Evolutionary conservation across 2,888 invertebrate species (phyloP).

Genomic region (Rhingia rostrata): DNA sequence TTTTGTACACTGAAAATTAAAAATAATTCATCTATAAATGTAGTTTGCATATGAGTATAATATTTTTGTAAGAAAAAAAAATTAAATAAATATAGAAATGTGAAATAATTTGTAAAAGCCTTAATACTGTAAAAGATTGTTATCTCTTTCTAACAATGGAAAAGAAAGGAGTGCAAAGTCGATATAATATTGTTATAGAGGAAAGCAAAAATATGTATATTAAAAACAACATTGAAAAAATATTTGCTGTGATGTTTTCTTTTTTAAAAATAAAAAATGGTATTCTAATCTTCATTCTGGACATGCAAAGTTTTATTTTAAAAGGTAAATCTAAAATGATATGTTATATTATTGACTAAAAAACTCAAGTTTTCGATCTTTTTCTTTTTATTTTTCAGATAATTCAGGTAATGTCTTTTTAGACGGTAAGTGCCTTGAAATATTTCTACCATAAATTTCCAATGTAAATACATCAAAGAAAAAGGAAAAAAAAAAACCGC

Average conservation of each 20-base stretch:
- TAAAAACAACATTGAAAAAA: constrained; percentile 75
- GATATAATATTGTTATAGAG: constrained; percentile 77
- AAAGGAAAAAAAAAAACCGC: constrained; percentile 30
- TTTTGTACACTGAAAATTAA: constrained; percentile 69
- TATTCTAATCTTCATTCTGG: neutral
- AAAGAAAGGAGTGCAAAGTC: constrained; percentile 60
- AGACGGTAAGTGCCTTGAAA: constrained; percentile 39
- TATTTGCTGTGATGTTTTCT: constrained; percentile 48
- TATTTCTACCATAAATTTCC: constrained; percentile 51
- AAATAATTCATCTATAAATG: constrained; percentile 48
- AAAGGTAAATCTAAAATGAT: constrained; percentile 33
- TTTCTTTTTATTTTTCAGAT: constrained; percentile 14
- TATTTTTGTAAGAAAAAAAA: constrained; percentile 71
- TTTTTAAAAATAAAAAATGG: constrained; percentile 13
- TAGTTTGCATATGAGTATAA: constrained; percentile 66
- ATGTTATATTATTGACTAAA: neutral
- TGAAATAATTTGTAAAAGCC: constrained; percentile 66
- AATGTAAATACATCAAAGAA: constrained; percentile 50
- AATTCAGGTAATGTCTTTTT: neutral
- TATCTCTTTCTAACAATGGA: constrained; percentile 58
- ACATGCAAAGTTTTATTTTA: neutral
- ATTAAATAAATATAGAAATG: constrained; percentile 41
- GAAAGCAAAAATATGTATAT: constrained; percentile 76
- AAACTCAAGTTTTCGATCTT: constrained; percentile 5
- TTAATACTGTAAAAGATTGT: constrained; percentile 69